A percentile compares a stretch with the other conserved stretches of the same genome.
These are phyloP conservation scores for Mormyrus iriodes DNA, from an alignment of 2,113 vertebrate genomes.

Conservation along the genomic window DNA sequence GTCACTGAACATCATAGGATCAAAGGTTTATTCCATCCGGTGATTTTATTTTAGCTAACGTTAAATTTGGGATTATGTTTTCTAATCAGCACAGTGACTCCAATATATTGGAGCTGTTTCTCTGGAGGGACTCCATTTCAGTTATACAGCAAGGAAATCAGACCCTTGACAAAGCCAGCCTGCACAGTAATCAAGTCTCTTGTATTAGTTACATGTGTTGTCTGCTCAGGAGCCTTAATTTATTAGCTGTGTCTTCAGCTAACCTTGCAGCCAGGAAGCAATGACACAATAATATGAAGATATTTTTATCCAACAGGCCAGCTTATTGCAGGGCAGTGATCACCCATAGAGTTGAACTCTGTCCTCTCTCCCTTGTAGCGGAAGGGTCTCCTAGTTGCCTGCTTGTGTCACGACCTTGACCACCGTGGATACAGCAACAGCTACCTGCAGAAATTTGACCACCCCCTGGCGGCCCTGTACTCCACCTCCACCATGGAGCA, in stretches of 20 bases:
- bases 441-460: conserved; percentile 98
- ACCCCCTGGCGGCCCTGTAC: conserved; percentile 91
- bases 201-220: background rate
- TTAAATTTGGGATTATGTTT: background rate
- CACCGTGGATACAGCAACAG: conserved; percentile 93
- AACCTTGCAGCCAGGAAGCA: background rate
- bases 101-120: background rate
- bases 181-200: background rate
- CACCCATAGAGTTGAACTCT: background rate
- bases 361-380: conserved; percentile 55
- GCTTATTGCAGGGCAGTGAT: background rate
- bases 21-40: background rate
- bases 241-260: background rate
- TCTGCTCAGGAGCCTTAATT: background rate
- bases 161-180: background rate
- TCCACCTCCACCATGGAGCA: conserved; percentile 99
- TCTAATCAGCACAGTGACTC: background rate
- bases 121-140: background rate
- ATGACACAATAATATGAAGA: background rate
- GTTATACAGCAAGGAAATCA: background rate
- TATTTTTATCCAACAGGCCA: background rate
- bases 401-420: conserved; percentile 95
- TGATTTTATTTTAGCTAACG: background rate
- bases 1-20: background rate
- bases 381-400: conserved; percentile 89